A percentile compares a stretch with the other conserved stretches of the same genome.
These are phyloP conservation scores for Salpingus planirostris DNA, from an alignment of 2,888 invertebrate genomes.

Conservation along the genomic window DNA sequence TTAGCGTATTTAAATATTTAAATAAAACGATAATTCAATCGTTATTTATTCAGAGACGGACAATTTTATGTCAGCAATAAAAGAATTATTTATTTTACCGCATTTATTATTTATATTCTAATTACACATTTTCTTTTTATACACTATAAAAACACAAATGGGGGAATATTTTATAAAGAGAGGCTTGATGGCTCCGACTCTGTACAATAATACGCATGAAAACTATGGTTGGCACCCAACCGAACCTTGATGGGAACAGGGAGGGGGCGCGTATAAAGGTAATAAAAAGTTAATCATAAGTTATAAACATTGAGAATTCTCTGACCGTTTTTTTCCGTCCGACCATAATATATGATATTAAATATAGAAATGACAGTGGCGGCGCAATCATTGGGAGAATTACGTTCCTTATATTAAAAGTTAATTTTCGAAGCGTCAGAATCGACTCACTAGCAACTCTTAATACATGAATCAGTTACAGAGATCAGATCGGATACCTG, in stretches of 20 bases:
- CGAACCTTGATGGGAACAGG: constrained; percentile 8
- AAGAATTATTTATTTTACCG: constrained; percentile 31
- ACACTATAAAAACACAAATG: constrained; percentile 32
- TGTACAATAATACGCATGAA: too few species aligned
- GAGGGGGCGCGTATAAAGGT: constrained; percentile 23
- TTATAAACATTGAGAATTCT: constrained; percentile 24
- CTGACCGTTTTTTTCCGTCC: not conserved
- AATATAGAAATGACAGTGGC: too few species aligned
- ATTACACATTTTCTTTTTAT: constrained; percentile 32
- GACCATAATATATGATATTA: too few species aligned
- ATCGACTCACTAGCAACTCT: too few species aligned
- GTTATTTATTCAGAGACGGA: constrained; percentile 23
- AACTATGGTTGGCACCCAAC: constrained; percentile 1
- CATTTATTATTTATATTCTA: constrained; percentile 34
- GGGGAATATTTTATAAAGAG: constrained; percentile 24
- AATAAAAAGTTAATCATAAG: constrained; percentile 35
- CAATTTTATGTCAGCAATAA: constrained; percentile 24
- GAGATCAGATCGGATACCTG: too few species aligned
- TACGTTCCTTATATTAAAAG: too few species aligned
- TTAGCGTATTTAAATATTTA: constrained; percentile 26
- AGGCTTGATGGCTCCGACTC: constrained; percentile 27
- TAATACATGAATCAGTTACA: too few species aligned
- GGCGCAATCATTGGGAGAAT: too few species aligned
- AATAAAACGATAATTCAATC: constrained; percentile 18
- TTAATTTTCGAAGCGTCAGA: too few species aligned